Conservation (phyloP, 2,888 invertebrate species). For the Abrostola triplasia region DNA sequence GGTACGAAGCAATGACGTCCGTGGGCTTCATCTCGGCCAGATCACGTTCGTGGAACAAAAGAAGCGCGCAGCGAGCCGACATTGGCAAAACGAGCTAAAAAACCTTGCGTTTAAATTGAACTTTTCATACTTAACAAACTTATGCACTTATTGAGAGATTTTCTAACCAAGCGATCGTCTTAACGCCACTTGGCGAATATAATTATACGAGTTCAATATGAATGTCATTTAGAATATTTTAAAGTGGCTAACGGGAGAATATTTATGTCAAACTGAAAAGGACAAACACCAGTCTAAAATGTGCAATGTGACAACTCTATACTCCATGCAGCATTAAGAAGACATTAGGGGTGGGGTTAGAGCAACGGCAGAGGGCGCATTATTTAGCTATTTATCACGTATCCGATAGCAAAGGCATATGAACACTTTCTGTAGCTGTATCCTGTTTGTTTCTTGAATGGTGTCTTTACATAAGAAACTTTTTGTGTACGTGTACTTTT, state of each 20-base stretch:
- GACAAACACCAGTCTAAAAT: constrained; percentile 74
- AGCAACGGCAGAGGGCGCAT: constrained; percentile 75
- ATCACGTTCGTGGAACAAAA: constrained; percentile 86
- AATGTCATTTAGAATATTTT: constrained; percentile 52
- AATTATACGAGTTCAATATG: too few species aligned
- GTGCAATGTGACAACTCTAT: constrained; percentile 84
- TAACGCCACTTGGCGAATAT: constrained; percentile 56
- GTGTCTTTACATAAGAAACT: constrained; percentile 12
- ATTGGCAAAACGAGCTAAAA: constrained; percentile 75
- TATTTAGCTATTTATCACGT: constrained; percentile 82
- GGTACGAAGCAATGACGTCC: constrained; percentile 79
- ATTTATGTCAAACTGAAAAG: constrained; percentile 63
- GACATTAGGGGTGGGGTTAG: constrained; percentile 80
- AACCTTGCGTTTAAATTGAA: constrained; percentile 81
- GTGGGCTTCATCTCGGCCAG: constrained; percentile 83
- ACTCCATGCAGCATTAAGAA: constrained; percentile 86
- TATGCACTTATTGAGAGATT: constrained; percentile 67
- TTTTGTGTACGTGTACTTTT: constrained; percentile 17
- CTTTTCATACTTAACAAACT: constrained; percentile 83
- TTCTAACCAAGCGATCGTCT: constrained; percentile 61
- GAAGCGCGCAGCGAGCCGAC: constrained; percentile 76
- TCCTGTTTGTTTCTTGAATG: constrained; percentile 22
- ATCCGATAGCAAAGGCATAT: constrained; percentile 69
- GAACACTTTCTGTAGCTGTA: constrained; percentile 42
- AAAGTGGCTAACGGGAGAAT: constrained; percentile 57